phyloP scores from a whole-genome alignment of 1,140 invertebrate species.

The Temnothorax curvispinosus region DNA sequence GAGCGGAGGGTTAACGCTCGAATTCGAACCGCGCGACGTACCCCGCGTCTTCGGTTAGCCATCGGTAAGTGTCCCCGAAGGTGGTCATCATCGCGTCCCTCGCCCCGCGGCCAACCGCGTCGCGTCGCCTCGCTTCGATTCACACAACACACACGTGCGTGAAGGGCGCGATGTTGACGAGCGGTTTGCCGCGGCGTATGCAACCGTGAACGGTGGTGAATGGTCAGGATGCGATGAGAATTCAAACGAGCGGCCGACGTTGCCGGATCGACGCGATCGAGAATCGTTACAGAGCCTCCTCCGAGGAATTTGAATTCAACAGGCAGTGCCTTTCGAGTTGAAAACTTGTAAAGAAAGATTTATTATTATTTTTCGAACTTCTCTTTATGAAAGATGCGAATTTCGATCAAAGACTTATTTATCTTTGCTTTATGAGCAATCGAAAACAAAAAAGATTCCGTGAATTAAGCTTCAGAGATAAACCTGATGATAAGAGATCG shows the following conservation, averaged over 20 bases:
- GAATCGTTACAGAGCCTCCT: background rate
- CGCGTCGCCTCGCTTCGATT: constrained; percentile 27
- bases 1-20: constrained; percentile 65
- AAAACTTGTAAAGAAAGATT: background rate
- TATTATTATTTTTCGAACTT: background rate
- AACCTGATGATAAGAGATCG: background rate
- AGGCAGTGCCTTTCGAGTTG: background rate
- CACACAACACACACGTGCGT: background rate
- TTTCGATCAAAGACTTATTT: background rate
- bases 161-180: constrained; percentile 28
- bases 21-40: constrained; percentile 56
- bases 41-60: background rate
- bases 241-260: constrained; percentile 20
- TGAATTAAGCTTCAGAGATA: background rate
- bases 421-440: background rate
- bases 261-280: background rate
- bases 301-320: background rate
- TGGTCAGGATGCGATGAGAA: constrained; percentile 7
- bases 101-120: background rate
- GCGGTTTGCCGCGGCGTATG: background rate
- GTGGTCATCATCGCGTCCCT: background rate
- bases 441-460: too few species aligned
- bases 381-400: too few species aligned
- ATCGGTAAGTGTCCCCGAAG: background rate
- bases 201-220: background rate